Base-by-base conservation (phyloP, 2,113 vertebrate species). In the Lichenostomus cassidix region DNA sequence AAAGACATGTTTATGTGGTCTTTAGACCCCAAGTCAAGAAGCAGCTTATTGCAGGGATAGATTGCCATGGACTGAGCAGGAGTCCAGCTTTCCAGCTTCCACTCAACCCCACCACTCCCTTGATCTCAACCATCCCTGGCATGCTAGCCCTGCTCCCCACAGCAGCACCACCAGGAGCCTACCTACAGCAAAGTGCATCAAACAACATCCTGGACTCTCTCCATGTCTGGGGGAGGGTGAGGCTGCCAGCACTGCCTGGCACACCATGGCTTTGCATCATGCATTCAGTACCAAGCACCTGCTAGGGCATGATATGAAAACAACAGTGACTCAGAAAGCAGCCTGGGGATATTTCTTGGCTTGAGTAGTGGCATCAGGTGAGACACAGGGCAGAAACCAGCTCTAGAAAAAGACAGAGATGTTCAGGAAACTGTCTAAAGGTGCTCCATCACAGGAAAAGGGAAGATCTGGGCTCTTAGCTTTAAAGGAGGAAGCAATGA, bases 201-300 rank as follows among this genome's bases (percentile, higher is more conserved):
- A 63, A 49, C 20, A 33, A 1, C n/a, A 44, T 12, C 56, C 35
- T 0, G 0, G 22, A 14, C 21, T 29, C 6, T 55, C 16, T 64
- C 35, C 8, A 1, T 16, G 41, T 11, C 13, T 23, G 33, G 62
- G 27, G 39, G 39, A 39, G 39, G 39, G 39, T 39, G 39, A 39
- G 39, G 39, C 39, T 39, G 39, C 39, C 39, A 39, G 39, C 39
- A 39, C 39, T 39, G 39, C 39, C 39, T 12, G 11, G 39, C 39
- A 39, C 10, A 39, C 10, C 39, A 39, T 39, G 39, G 39, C 39
- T 39, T 39, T 39, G 39, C 39, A 39, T 39, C 39, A 39, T 39
- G 35, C 47, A 39, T 50, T 22, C 67, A 58, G 24, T 16, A 23
- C 16, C 31, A 82, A 78, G 52, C 29, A 70, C 12, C 15, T n/a